A percentile compares a stretch with the other conserved stretches of the same genome.
These are phyloP conservation scores for Megaceryle maxima DNA, from an alignment of 2,113 vertebrate genomes.

Conservation along the genomic window DNA sequence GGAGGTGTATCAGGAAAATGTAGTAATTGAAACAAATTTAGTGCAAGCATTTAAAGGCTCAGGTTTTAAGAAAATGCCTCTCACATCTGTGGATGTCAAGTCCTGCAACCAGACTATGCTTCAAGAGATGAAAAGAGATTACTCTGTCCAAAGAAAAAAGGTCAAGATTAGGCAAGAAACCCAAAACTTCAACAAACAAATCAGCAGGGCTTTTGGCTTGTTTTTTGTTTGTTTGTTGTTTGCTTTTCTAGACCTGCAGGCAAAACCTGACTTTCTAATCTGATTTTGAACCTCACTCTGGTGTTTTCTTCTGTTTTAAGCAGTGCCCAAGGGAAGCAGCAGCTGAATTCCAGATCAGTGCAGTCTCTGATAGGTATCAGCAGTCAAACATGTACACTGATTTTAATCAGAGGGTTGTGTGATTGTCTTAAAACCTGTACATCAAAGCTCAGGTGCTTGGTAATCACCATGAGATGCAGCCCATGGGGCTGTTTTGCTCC, in stretches of 20 bases:
- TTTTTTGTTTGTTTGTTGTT: not conserved
- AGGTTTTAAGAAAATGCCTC: not conserved
- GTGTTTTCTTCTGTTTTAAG: not conserved
- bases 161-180: not conserved
- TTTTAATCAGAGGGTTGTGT: not conserved
- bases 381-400: not conserved
- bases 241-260: not conserved
- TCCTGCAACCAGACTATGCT: not conserved
- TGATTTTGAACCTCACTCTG: not conserved
- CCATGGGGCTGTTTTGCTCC: not conserved
- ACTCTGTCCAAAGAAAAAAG: not conserved
- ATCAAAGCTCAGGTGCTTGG: not conserved
- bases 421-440: not conserved
- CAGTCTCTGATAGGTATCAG: not conserved
- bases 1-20: not conserved
- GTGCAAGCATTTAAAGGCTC: not conserved
- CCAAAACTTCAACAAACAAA: not conserved
- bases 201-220: not conserved
- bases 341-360: not conserved
- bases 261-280: not conserved
- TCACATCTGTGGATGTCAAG: not conserved
- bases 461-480: not conserved
- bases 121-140: not conserved
- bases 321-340: not conserved
- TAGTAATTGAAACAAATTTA: not conserved